Base-by-base conservation (phyloP, 2,888 invertebrate species). In the Crioceris asparagi region DNA sequence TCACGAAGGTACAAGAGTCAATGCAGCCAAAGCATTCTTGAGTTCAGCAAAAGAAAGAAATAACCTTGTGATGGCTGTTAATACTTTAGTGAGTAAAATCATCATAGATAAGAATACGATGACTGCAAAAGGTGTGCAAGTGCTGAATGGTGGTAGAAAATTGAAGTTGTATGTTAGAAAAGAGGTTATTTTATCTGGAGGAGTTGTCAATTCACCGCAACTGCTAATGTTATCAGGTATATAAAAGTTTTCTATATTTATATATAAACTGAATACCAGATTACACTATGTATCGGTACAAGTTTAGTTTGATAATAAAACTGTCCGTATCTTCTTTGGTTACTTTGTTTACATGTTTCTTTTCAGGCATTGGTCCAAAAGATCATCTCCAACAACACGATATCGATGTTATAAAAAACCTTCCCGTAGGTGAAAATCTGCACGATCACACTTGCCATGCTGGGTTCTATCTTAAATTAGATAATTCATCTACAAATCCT, bases 11-110 rank as follows among this genome's bases (percentile, higher is more conserved):
- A 55, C 60, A 2, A 50, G 66, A 25, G 56, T 63, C 10, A 70
- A 65, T 44, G 59, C 83, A 1, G 80, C 83, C 4, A 87, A 83
- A 64, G 84, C 77, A 0, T 88, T 79, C 55, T 59, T 88, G 3
- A 35, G 68, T 67, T 50, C 64, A 60, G 30, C 63, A 0, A 64
- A 68, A 21, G 57, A 71, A 10, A 58, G 75, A 3, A 52, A 60
- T 4, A 81, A 81, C 56, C 55, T 81, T 1, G 67, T 70, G 40
- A 66, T 80, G 0, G 65, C 75, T 11, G 72, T 72, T 42, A 64
- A 72, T 29, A 66, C 77, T 0, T 62, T 65, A 25, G 79, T 70
- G 0, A 70, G 67, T 3, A 69, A 67, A 47, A 56, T 80, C 1
- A 55, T 72, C 3, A 62, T 79, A 17, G 65, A 74, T 36, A 53